Base-by-base conservation (phyloP, 2,888 invertebrate genomes). In the Acronicta leporina region DNA sequence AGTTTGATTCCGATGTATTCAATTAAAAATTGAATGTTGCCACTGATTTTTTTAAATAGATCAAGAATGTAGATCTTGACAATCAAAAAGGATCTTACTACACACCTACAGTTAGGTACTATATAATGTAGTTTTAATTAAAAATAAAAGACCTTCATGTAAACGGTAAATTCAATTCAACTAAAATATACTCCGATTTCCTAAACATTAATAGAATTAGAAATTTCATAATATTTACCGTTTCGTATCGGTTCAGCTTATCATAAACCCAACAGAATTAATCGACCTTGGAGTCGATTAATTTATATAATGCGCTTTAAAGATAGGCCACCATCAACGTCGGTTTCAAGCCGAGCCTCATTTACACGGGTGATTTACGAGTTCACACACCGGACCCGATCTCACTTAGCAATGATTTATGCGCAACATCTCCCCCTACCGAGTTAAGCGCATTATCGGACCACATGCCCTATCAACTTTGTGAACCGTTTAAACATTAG, bases 381-480 rank as follows among this genome's bases (percentile, higher is more conserved):
- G 92, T 90, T 92, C 93, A 91, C 92, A 93, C 93, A 92, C 92
- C 88, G 89, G 87, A 86, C 79, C 89, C 91, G 90, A 92, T 92
- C 93, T 92, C 91, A 90, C 92, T 92, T 90, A 90, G 90, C 89
- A 89, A 94, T 93, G 93, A 94, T 94, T 94, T 93, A 94, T 92
- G 87, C 87, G 80, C 86, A 87, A 89, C 92, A 91, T 90, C 91
- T 88, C 89, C 85, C 87, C 88, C 87, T 84, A 87, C 88, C 84
- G 90, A 90, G 92, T 88, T 91, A 87, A 90, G 89, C 91, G 89
- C 91, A 91, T 92, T 91, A 92, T 91, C 88, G 86, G 87, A 86
- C 87, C 89, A 84, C 87, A 87, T 87, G 87, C 88, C 88, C 89
- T 89, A 91, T 91, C 89, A 88, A 91, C 91, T 90, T 89, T 86